These are phyloP conservation scores for Hypsibius dujardini DNA, from an alignment of 1,140 invertebrate genomes.

Conservation along the genomic window DNA sequence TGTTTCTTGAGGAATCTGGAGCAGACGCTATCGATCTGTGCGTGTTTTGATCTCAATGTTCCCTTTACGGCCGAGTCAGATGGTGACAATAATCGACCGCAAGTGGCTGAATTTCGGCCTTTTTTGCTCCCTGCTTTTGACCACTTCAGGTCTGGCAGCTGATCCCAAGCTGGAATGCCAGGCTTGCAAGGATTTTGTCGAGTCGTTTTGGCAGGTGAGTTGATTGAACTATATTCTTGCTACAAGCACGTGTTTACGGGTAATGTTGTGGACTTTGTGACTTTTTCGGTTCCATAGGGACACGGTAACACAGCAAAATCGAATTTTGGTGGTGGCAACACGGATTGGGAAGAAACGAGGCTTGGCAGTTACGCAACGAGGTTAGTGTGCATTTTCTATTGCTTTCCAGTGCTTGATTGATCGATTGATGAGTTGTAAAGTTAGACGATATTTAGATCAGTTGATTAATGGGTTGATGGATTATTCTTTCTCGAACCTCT, in stretches of 20 bases:
- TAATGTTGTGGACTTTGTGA: not conserved
- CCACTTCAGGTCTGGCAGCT: not conserved
- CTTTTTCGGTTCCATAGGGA: slow-evolving; percentile 40
- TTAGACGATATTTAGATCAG: slow-evolving; percentile 17
- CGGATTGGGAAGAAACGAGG: slow-evolving; percentile 89
- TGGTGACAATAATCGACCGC: too few species aligned
- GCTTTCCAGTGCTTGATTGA: too few species aligned
- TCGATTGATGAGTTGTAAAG: slow-evolving; percentile 21
- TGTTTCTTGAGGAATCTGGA: too few species aligned
- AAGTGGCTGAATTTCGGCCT: too few species aligned
- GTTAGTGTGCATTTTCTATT: slow-evolving; percentile 25
- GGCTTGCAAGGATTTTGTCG: slow-evolving; percentile 54
- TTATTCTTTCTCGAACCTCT: slow-evolving; percentile 3
- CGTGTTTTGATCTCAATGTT: too few species aligned
- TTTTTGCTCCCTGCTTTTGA: too few species aligned
- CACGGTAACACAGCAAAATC: slow-evolving; percentile 65
- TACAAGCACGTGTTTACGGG: slow-evolving; percentile 1
- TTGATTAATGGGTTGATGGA: slow-evolving; percentile 5
- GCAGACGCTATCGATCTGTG: too few species aligned
- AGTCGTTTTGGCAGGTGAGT: slow-evolving; percentile 57
- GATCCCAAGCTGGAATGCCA: slow-evolving; percentile 45
- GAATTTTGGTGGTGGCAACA: slow-evolving; percentile 88
- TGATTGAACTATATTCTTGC: not conserved
- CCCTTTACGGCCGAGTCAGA: too few species aligned
- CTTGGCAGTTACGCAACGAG: slow-evolving; percentile 63